phyloP scores from a whole-genome alignment of 2,113 vertebrate genomes.

The Capreolus pygargus region DNA sequence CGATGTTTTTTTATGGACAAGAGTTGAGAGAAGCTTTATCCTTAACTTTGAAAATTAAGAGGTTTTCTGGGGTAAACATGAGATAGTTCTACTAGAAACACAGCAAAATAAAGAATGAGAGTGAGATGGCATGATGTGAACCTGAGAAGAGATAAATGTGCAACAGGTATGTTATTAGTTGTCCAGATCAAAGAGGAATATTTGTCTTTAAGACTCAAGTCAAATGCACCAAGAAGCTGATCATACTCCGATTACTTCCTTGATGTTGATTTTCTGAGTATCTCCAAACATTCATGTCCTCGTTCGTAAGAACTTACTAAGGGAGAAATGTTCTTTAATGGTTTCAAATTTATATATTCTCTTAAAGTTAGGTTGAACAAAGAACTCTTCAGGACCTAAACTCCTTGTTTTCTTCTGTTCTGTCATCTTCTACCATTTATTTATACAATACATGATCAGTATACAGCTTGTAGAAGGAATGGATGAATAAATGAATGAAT shows the following conservation, averaged over 20 bases:
- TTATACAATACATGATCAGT: not conserved
- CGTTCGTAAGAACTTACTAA: not conserved
- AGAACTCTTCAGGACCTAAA: not conserved
- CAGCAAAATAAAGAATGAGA: slow-evolving; percentile 40
- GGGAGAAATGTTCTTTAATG: not conserved
- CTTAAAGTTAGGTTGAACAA: not conserved
- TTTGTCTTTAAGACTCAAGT: not conserved
- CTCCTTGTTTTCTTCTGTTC: not conserved
- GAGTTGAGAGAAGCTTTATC: not conserved
- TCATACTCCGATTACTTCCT: not conserved
- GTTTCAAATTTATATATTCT: not conserved
- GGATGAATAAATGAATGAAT: not conserved
- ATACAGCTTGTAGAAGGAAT: not conserved
- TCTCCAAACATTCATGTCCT: not conserved
- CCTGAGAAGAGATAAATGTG: not conserved
- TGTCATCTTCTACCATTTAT: not conserved
- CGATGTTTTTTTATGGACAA: not conserved
- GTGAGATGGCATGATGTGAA: not conserved
- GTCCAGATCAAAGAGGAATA: not conserved
- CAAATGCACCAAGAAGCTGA: not conserved
- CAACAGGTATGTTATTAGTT: not conserved
- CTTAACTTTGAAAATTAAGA: slow-evolving; percentile 36
- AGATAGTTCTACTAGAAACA: slow-evolving; percentile 22
- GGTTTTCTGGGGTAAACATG: slow-evolving; percentile 17
- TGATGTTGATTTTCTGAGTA: not conserved